Evolutionary conservation across 2,888 invertebrate genomes (phyloP), one percentile per base, ranked within the genome.

Genomic region (Trichopoda pennipes): DNA sequence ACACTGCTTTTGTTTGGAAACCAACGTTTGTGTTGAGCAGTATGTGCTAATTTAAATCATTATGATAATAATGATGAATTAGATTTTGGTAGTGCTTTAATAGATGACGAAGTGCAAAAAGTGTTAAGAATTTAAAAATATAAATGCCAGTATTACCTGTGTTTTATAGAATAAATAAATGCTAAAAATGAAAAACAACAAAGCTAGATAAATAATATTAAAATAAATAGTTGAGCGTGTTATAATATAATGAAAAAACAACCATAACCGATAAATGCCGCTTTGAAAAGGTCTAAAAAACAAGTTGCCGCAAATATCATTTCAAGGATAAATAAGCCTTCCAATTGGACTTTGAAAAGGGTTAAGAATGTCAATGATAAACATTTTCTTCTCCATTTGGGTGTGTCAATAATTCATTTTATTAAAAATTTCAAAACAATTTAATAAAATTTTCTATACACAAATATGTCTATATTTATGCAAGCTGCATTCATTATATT

Each of bases 71-170:
- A 70, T 69, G 47, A 73, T 51, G 66, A 28, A 28, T 28, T 28
- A 8, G 28, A 58, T 70, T 28, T 60, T 75, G 42, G 19, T 74
- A 61, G 47, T 66, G 32, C 28, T 75, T 60, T 17, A 55, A 58
- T 75, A 47, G 64, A 78, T 78, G 81, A 78, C 78, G 69, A 69
- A 38, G 42, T 75, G n/a, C 21, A 70, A 78, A 32, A 47, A 72
- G 23, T 7, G 66, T 51, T 63, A 64, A 66, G 51, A 51, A 68
- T n/a, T n/a, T n/a, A n/a, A 51, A 19, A 68, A 12, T 60, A 64
- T 17, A 49, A 19, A n/a, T 3, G 17, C 9, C 3, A 19, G 17
- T 7, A 17, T 44, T 47, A 61, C 47, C 51, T 47, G 69, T 76
- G 42, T 61, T 58, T 56, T n/a, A 8, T 61, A 38, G 1, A 49